Evolutionary conservation across 2,113 vertebrate genomes (phyloP), one percentile per base, ranked within the genome.

Genomic region (Bothrops jararaca): DNA sequence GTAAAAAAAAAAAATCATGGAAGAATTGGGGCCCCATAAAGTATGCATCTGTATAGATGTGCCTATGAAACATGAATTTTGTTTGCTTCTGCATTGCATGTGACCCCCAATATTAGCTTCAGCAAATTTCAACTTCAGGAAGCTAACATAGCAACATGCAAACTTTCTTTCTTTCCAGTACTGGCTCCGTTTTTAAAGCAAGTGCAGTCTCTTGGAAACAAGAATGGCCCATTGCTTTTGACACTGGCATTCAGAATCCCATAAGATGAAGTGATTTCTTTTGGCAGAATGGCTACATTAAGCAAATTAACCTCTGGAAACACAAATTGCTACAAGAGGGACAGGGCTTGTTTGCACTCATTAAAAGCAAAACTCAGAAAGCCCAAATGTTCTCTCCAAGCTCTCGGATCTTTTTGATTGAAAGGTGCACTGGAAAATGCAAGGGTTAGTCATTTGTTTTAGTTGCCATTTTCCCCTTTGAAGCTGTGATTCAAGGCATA

Each of bases 1-100:
- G 96, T 60, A 96, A 96, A 97, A 0, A 96, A 97, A 0, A 96
- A 96, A 96, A 94, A 95, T 90, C 94, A 96, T 95, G 95, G 94
- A 95, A 93, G 95, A 95, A 92, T 88, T 92, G n/a, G 86, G 92
- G 88, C 94, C 93, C 95, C 3, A 22, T 39, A 13, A 34, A 39
- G 94, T 50, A 23, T 22, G 93, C 91, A 94, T 54, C 29, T 91
- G 93, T 90, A 58, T 58, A 23, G 13, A 42, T n/a, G 48, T 26
- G 74, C 74, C 34, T 80, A 80, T 42, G 91, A 96, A 90, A 86
- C 24, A 92, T 94, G 45, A 93, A 93, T 95, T 93, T 96, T 96
- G 95, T 96, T 97, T 91, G 22, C 39, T 26, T 97, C 95, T 95
- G 58, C 34, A 88, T 91, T 95, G 92, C 95, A 94, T 95, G 91